Base-by-base conservation (phyloP, 30 jellyfish, hydroid and myxozoan species). In the Calvadosia cruxmelitensis region DNA sequence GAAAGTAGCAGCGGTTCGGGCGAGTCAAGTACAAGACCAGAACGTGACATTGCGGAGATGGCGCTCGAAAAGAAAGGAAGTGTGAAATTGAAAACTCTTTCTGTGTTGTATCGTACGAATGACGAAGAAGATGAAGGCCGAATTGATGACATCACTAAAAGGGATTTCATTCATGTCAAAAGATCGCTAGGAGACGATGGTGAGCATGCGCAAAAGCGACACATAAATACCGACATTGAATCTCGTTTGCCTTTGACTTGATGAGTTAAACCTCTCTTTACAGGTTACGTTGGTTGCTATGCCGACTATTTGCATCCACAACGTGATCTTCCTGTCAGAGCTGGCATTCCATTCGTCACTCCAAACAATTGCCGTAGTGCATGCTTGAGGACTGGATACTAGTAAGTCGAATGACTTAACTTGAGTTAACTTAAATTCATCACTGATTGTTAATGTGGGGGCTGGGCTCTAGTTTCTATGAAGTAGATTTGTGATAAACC, bases 291-390 rank as follows among this genome's bases (percentile, higher is more conserved):
- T 36, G 98, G 98, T 0, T 89, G 98, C 53, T 89, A 61, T 64
- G 82, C 80, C 20, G 98, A 89, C 67, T 86, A 75, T 25, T 52
- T 89, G 42, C 86, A 62, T 63, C 95, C 93, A 27, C 83, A 80
- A 12, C 66, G 98, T 27, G 98, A 89, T 61, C 67, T 89, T 27
- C 93, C 98, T 33, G 95, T 89, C 30, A 85, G 98, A 27, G 98
- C 98, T 2, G 98, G 98, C 25, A 78, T 89, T 29, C 95, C 98
- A 2, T 82, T 81, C 64, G 98, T 89, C 49, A 89, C 98, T 0
- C 92, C 94, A 70, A 81, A 68, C 74, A 89, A 80, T 62, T 89
- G 98, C 77, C 62, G 98, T 68, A 69, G 82, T 34, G 98, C 93
- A 0, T 89, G 98, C 72, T 76, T 74, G 64, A 80, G 93, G 67